Evolutionary conservation across 2,113 vertebrate species (phyloP), one percentile per base, ranked within the genome.

Genomic region (Burhinus bistriatus): DNA sequence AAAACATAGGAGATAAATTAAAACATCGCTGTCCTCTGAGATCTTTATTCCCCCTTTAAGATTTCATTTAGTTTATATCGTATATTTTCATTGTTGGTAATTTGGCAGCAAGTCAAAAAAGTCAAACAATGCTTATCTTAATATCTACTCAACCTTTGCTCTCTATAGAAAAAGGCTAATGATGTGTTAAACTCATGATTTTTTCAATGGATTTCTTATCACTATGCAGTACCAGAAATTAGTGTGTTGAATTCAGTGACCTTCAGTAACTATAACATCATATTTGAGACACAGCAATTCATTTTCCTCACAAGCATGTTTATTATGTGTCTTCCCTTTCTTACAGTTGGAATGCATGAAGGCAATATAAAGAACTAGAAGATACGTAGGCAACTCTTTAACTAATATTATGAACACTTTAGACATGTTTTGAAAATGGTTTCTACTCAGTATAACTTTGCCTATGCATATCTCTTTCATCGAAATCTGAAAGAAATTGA

Each of bases 401-500:
- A 57, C 25, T 71, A 94, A 87, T 90, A 85, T 92, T 96, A 69
- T 87, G 81, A 94, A 65, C 40, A 76, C 15, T 79, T 72, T 36
- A 89, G 57, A 72, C 52, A 21, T 68, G 36, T 96, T 97, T 94
- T 18, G 3, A 84, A 95, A 95, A 91, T 72, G 27, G 4, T 51
- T 96, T 85, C 58, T 87, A 17, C 44, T 92, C 57, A 49, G 27
- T 52, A 34, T 17, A 84, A 42, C 45, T 54, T 91, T 89, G 30
- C 14, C 30, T 86, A 18, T 57, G 11, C 45, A 79, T 91, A 76
- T 87, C 65, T 90, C 59, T 93, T 91, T 95, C 65, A 93, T 90
- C 87, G 85, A 89, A 96, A 68, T 36, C 80, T 79, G 80, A 89
- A 87, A 81, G 86, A 95, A 95, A 92, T 61, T 95, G 95, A 97